Evolutionary conservation across 92 coral and sea anemone species (phyloP).

Genomic region (Isaurus tuberculatus): DNA sequence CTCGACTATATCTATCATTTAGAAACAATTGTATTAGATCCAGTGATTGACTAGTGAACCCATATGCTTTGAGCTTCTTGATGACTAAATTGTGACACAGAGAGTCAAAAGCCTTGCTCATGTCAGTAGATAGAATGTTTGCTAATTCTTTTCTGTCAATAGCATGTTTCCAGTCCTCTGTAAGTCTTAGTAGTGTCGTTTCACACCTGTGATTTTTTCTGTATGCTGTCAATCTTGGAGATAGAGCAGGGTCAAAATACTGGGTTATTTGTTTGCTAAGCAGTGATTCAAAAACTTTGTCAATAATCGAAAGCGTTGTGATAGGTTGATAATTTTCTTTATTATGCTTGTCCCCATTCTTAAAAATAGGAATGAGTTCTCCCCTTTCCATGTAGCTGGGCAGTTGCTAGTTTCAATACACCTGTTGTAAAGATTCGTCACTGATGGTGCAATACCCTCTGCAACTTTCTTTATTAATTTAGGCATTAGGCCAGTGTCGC

Average conservation of each 20-base stretch:
- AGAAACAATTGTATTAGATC: too few relatives aligned
- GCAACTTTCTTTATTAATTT: neutral
- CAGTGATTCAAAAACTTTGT: conserved; percentile 40
- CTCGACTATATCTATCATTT: too few relatives aligned
- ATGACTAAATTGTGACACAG: too few relatives aligned
- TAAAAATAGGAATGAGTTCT: conserved; percentile 43
- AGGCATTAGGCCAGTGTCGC: neutral
- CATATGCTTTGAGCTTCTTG: too few relatives aligned
- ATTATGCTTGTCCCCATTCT: conserved; percentile 11
- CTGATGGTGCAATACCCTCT: neutral
- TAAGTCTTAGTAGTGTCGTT: neutral
- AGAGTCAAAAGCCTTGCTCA: too few relatives aligned
- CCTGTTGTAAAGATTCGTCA: conserved; percentile 13
- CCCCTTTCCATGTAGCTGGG: conserved; percentile 37
- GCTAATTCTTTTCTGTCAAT: too few relatives aligned
- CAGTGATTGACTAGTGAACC: too few relatives aligned
- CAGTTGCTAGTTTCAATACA: conserved; percentile 6
- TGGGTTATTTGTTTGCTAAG: conserved; percentile 13
- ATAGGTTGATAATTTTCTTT: conserved; percentile 22
- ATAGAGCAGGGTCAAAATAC: neutral
- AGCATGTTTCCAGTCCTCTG: conserved; percentile 10
- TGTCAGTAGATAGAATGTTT: too few relatives aligned
- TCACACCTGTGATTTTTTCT: conserved; percentile 25
- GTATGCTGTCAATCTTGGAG: conserved; percentile 5
- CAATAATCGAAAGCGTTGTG: conserved; percentile 12